Conservation (phyloP, 2,888 invertebrate species). For the Druceiella hillmani region DNA sequence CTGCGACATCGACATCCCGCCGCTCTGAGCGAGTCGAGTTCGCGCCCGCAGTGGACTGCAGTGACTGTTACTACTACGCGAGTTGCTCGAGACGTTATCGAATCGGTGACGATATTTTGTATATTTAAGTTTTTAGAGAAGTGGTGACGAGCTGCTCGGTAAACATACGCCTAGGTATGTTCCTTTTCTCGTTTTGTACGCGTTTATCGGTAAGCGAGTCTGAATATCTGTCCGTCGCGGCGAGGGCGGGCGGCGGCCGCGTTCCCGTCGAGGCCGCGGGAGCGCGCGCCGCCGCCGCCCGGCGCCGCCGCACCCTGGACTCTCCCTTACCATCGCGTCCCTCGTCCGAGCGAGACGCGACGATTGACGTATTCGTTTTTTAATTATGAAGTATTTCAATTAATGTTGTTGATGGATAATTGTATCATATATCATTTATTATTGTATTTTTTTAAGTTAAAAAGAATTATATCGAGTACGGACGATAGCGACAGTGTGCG, state of each 20-base stretch:
- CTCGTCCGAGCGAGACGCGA: no score
- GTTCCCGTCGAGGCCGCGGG: background rate
- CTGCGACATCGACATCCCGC: slow-evolving; percentile 58
- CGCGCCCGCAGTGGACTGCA: no score
- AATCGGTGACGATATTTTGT: slow-evolving; percentile 38
- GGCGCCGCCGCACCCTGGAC: slow-evolving; percentile 32
- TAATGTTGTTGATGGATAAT: slow-evolving; percentile 45
- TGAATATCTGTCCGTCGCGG: no score
- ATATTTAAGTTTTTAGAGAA: slow-evolving; percentile 36
- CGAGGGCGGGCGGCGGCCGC: slow-evolving; percentile 27
- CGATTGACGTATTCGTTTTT: slow-evolving; percentile 15
- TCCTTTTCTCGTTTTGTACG: slow-evolving; percentile 47
- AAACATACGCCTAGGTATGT: slow-evolving; percentile 49
- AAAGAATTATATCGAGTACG: slow-evolving; percentile 43
- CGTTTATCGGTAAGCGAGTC: slow-evolving; percentile 27
- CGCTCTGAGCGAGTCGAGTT: slow-evolving; percentile 59
- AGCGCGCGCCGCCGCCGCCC: background rate
- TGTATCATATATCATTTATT: slow-evolving; percentile 47
- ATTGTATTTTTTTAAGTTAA: slow-evolving; percentile 52
- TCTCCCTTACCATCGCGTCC: no score
- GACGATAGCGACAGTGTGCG: slow-evolving; percentile 36
- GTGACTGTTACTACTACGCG: no score
- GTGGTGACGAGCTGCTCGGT: slow-evolving; percentile 42
- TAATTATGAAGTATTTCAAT: slow-evolving; percentile 37
- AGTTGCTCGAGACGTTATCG: no score